Evolutionary conservation across 2,113 vertebrate species (phyloP).

Genomic region (Mus spicilegus): DNA sequence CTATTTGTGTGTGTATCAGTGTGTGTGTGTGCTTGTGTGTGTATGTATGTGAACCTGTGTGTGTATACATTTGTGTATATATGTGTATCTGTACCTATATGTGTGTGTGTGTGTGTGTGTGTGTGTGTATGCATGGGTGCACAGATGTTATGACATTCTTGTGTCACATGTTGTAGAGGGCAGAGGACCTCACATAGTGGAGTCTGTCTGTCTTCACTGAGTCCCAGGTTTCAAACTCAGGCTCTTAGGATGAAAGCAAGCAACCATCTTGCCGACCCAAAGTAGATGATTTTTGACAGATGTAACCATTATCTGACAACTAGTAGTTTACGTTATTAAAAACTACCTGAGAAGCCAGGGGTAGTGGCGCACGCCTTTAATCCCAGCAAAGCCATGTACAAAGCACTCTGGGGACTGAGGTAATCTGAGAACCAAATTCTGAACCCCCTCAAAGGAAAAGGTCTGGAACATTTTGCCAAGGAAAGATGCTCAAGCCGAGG

Average conservation of each 20-base stretch:
- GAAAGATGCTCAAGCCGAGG: not conserved
- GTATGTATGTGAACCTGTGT: not conserved
- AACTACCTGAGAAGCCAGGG: constrained; percentile 2
- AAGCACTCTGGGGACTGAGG: not conserved
- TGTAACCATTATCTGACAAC: constrained; percentile 41
- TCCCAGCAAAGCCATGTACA: not conserved
- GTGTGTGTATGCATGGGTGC: no score
- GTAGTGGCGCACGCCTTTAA: no score
- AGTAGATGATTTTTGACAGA: constrained; percentile 57
- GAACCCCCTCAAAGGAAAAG: not conserved
- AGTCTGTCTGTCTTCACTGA: not conserved
- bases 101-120: rapidly evolving
- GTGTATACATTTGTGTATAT: not conserved
- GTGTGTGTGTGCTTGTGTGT: not conserved
- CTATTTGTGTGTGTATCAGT: not conserved
- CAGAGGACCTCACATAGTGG: not conserved
- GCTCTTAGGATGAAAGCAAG: not conserved
- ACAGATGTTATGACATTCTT: no score
- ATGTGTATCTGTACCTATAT: not conserved
- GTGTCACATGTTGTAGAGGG: not conserved
- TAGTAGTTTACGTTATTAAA: constrained; percentile 48
- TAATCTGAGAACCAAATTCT: constrained; percentile 16
- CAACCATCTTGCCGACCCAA: not conserved
- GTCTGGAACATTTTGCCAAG: not conserved
- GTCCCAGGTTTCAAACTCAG: not conserved